Conservation (phyloP, 2,888 invertebrate genomes). For the Drosophila neonasuta region DNA sequence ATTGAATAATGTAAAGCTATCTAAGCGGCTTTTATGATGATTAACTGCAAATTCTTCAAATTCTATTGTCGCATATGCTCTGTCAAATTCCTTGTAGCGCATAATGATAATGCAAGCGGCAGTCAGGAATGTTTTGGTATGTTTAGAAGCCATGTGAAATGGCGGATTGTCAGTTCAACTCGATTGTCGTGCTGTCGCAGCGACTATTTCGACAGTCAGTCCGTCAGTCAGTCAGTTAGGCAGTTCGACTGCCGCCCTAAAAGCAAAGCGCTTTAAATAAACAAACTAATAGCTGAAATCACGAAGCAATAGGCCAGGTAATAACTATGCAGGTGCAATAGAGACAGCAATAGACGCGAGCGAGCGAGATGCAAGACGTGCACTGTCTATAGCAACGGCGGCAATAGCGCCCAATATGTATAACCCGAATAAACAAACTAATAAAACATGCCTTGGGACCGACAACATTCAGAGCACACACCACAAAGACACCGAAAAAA, state of each 20-base stretch:
- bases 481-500: constrained; percentile 3
- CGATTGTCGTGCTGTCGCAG: constrained; percentile 32
- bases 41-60: neutral
- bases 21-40: neutral
- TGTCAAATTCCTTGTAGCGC: constrained; percentile 40
- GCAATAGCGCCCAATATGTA: constrained; percentile 63
- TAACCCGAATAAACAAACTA: constrained; percentile 83
- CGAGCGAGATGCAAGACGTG: constrained; percentile 24
- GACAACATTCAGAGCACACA: constrained; percentile 23
- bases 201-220: constrained; percentile 37
- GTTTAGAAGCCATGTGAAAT: constrained; percentile 59
- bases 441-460: constrained; percentile 74
- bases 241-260: constrained; percentile 62
- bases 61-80: constrained; percentile 15
- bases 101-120: constrained; percentile 43
- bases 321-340: constrained; percentile 21
- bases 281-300: constrained; percentile 77
- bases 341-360: constrained; percentile 7
- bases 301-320: constrained; percentile 62
- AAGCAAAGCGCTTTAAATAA: constrained; percentile 73
- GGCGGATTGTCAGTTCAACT: constrained; percentile 30
- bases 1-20: neutral
- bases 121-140: constrained; percentile 67
- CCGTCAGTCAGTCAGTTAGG: constrained; percentile 34
- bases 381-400: constrained; percentile 80